Percentiles rank a stretch among this genome's conserved stretches.
Conservation (phyloP, 2,113 vertebrate species). For the Poicephalus meyeri region DNA sequence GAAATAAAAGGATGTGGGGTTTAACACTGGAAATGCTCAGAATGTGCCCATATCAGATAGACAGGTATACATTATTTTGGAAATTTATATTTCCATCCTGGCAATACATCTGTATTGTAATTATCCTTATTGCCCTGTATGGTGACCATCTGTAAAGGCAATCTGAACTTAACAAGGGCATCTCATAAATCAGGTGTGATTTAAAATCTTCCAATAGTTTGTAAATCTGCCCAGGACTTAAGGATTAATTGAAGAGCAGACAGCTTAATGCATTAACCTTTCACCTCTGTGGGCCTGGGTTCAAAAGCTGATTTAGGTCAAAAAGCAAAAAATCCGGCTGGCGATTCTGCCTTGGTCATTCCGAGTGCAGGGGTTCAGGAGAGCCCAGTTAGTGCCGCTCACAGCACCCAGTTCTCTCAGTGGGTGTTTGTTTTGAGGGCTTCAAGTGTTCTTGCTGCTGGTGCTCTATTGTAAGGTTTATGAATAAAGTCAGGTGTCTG, state of each 20-base stretch:
- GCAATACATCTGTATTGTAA: background rate
- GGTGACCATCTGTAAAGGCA: background rate
- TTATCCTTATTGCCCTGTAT: conserved; percentile 22
- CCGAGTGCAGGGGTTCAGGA: background rate
- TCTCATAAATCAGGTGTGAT: conserved; percentile 54
- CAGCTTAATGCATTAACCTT: conserved; percentile 69
- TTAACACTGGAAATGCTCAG: background rate
- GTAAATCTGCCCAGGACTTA: conserved; percentile 34
- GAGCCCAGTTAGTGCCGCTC: background rate
- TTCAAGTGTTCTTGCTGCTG: background rate
- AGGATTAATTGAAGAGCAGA: conserved; percentile 57
- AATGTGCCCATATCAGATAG: background rate
- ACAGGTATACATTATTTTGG: background rate
- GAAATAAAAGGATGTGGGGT: background rate
- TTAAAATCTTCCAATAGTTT: conserved; percentile 55
- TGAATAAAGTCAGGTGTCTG: background rate
- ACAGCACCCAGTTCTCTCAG: rapidly evolving
- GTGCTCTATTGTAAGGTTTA: background rate
- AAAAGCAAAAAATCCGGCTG: conserved; percentile 8
- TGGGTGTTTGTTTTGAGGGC: background rate
- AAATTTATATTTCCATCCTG: background rate
- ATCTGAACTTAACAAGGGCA: background rate
- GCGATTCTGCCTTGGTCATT: background rate
- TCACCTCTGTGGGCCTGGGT: conserved; percentile 10
- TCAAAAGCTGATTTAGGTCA: conserved; percentile 21